These are phyloP conservation scores for Arizona elegans DNA, from an alignment of 2,113 vertebrate genomes.

Conservation along the genomic window DNA sequence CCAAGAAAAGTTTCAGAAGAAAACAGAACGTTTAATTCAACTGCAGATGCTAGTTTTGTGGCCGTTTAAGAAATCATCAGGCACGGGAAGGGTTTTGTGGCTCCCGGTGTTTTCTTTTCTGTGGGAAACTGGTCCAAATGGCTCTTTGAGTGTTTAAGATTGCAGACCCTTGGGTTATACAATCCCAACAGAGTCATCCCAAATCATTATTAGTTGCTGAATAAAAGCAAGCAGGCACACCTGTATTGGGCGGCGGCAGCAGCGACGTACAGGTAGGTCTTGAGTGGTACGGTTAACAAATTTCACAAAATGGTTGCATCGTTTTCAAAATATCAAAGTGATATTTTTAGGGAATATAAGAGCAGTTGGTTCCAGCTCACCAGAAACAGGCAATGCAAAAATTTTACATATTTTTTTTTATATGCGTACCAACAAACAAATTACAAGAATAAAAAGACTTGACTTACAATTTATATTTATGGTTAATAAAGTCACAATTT, in stretches of 20 bases:
- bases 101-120: no score
- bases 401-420: neutral
- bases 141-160: no score
- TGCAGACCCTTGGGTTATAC: neutral
- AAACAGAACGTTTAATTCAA: no score
- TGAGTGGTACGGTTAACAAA: neutral
- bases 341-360: neutral
- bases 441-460: neutral
- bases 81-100: no score
- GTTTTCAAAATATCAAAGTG: neutral
- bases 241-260: neutral
- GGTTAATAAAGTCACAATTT: neutral
- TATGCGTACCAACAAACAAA: neutral
- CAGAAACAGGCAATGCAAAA: neutral
- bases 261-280: neutral
- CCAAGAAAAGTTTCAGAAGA: no score
- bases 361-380: neutral
- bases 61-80: no score
- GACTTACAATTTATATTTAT: neutral
- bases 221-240: neutral
- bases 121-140: no score
- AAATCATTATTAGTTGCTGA: neutral
- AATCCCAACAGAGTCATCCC: neutral
- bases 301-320: neutral
- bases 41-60: no score